These are phyloP conservation scores for Polypterus senegalus DNA, from an alignment of 2,113 vertebrate genomes.

Conservation along the genomic window DNA sequence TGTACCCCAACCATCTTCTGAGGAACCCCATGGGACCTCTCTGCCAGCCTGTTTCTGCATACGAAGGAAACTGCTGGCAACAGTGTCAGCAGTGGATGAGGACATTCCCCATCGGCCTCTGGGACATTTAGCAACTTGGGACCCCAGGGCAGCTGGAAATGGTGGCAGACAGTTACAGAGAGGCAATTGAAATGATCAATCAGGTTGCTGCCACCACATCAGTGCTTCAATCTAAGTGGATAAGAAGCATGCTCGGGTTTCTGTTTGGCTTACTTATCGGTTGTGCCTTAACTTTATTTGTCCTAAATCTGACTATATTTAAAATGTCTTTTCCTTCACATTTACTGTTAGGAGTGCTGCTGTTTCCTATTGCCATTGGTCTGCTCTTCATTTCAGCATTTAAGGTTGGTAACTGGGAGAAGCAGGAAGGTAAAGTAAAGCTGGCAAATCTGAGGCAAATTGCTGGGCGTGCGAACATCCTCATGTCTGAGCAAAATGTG, in stretches of 20 bases:
- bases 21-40: conserved; percentile 24
- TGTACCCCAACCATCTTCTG: conserved; percentile 22
- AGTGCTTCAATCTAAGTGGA: conserved; percentile 14
- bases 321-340: conserved; percentile 1
- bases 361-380: not conserved
- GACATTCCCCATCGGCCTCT: conserved; percentile 22
- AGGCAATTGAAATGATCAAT: conserved; percentile 31
- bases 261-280: not conserved
- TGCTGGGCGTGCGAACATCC: conserved; percentile 27
- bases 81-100: conserved; percentile 29
- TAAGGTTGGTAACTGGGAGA: conserved; percentile 11
- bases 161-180: conserved; percentile 26
- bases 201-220: conserved; percentile 18
- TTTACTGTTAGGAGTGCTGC: not conserved
- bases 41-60: conserved; percentile 27
- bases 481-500: conserved; percentile 26
- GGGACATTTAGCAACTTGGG: conserved; percentile 34
- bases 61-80: conserved; percentile 35
- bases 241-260: not conserved
- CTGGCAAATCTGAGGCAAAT: conserved; percentile 20
- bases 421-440: conserved; percentile 17
- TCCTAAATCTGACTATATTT: not conserved
- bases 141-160: conserved; percentile 33
- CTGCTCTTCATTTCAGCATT: not conserved
- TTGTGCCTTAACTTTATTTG: rapidly evolving